Conservation (phyloP, 2,797 vertebrate species). For the Chiroxiphia lanceolata region DNA sequence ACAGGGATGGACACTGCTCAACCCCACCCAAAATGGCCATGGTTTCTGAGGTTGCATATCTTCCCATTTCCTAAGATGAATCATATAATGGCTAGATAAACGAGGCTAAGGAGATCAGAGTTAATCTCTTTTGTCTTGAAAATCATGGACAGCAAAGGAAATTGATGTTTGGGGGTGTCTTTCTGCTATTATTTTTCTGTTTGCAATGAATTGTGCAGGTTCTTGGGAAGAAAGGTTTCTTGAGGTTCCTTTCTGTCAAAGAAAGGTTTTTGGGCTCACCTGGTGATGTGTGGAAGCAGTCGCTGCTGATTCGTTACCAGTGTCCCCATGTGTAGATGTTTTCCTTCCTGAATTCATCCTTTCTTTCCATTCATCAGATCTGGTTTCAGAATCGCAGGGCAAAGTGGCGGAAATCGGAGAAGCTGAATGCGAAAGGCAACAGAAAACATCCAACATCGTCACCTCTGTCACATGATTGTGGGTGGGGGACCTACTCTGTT, state of each 20-base stretch:
- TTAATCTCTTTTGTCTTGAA: not conserved
- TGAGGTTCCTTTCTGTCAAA: not conserved
- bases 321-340: not conserved
- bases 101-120: not conserved
- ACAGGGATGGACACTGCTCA: not conserved
- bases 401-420: constrained; percentile 89
- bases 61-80: not conserved
- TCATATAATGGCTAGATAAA: not conserved
- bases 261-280: not conserved
- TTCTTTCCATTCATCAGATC: constrained; percentile 75
- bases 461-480: not conserved
- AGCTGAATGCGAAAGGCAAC: constrained; percentile 68
- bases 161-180: not conserved
- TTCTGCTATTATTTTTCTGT: not conserved
- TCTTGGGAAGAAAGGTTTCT: not conserved
- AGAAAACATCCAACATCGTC: constrained; percentile 28
- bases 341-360: not conserved
- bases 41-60: not conserved
- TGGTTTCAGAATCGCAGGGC: constrained; percentile 98
- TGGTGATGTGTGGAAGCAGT: not conserved
- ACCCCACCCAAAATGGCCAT: not conserved
- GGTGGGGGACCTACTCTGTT: constrained; percentile 3
- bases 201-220: not conserved
- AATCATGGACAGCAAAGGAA: not conserved
- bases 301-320: not conserved